A percentile compares a stretch with the other conserved stretches of the same genome.
Conservation (phyloP, 2,888 invertebrate species). For the Standfussiana lucernea region DNA sequence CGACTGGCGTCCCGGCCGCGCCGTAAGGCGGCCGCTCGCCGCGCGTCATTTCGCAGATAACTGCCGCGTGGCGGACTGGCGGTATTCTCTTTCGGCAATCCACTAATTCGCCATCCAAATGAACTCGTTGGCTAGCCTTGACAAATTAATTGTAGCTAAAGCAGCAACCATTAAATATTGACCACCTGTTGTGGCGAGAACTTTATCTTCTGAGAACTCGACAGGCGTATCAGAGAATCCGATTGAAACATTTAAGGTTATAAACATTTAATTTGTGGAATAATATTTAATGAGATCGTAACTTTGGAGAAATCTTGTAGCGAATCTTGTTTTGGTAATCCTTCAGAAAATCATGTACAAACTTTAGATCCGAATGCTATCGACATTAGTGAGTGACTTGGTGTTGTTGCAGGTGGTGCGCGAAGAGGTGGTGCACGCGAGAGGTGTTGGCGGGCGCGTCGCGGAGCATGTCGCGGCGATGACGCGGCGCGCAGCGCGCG, state of each 20-base stretch:
- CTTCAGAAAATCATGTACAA: not conserved
- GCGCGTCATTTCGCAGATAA: constrained; percentile 53
- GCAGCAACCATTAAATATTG: constrained; percentile 83
- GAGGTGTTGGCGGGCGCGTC: constrained; percentile 68
- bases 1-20: constrained; percentile 38
- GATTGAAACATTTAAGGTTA: constrained; percentile 48
- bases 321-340: not conserved
- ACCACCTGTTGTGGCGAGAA: constrained; percentile 80
- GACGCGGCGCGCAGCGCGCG: constrained; percentile 80
- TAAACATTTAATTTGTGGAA: constrained; percentile 28
- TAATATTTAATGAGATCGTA: not conserved
- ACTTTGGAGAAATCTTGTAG: constrained; percentile 5
- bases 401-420: constrained; percentile 56
- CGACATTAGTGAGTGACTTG: not conserved
- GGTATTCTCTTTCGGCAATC: constrained; percentile 44
- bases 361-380: not conserved
- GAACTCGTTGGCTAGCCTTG: constrained; percentile 73
- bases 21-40: constrained; percentile 43
- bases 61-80: constrained; percentile 38
- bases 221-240: constrained; percentile 51
- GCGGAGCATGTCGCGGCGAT: constrained; percentile 84
- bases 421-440: constrained; percentile 62
- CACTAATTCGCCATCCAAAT: constrained; percentile 70
- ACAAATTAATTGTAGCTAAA: constrained; percentile 83
- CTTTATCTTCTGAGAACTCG: constrained; percentile 62